phyloP scores from a whole-genome alignment of 2,113 vertebrate species.

The Trogon melanurus region DNA sequence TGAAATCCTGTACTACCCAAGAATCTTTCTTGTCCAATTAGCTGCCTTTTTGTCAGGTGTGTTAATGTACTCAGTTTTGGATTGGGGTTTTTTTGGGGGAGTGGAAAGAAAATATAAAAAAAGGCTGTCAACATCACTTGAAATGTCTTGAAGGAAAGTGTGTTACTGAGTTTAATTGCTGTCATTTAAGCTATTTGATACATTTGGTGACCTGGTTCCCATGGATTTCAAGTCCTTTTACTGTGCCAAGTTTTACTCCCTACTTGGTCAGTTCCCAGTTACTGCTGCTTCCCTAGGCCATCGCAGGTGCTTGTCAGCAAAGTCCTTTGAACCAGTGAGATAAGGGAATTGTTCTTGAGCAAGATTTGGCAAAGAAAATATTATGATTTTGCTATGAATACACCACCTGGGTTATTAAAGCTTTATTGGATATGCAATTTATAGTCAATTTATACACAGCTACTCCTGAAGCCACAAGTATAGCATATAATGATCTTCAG shows the following conservation, averaged over 20 bases:
- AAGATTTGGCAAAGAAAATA: background rate
- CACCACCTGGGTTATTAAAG: background rate
- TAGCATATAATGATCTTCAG: background rate
- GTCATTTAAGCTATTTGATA: background rate
- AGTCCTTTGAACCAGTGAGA: background rate
- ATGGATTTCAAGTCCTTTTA: constrained; percentile 9
- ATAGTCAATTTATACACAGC: background rate
- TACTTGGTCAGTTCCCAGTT: background rate
- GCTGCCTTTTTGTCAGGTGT: background rate
- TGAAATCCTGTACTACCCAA: background rate
- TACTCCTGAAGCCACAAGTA: background rate
- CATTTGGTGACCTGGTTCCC: background rate
- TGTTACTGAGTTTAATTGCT: background rate
- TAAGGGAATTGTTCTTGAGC: background rate
- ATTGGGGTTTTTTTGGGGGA: too few relatives aligned
- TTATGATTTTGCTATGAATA: background rate
- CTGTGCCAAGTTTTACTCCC: background rate
- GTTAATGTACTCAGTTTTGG: background rate
- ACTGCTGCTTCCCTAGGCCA: background rate
- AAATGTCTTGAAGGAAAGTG: background rate
- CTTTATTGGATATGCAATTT: background rate
- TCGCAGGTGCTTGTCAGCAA: background rate
- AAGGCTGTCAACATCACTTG: background rate
- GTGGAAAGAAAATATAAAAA: background rate
- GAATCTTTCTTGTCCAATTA: background rate